Evolutionary conservation across 2,888 invertebrate species (phyloP), one percentile per base, ranked within the genome.

Genomic region (Eudemis profundana): DNA sequence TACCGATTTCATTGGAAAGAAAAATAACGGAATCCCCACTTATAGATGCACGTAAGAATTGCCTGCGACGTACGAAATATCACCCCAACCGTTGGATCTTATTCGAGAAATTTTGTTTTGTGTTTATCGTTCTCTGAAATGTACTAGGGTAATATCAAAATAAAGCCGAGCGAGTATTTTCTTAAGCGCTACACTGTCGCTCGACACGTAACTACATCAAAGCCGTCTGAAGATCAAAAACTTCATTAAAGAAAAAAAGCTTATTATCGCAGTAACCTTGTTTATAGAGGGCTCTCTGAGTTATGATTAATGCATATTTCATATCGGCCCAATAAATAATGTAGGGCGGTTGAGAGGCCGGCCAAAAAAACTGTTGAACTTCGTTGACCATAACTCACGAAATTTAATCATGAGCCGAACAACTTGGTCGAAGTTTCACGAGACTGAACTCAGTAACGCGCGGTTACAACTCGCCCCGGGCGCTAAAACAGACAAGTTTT

Each of bases 371-470:
- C 76, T 77, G 74, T 73, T 73, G 74, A 83, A 81, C 78, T 81
- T 75, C 72, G 72, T 75, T 81, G 80, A 82, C 84, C 81, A 82
- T 87, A 86, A 86, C 81, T 87, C 84, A 83, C 75, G 74, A 82
- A 87, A 87, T 88, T 86, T 86, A 88, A 89, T 87, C 85, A 87
- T 85, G 81, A 78, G 76, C 74, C 70, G 60, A 63, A 42, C 65
- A 59, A 65, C 54, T 69, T 70, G 71, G 73, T 72, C 72, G 73
- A 82, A 83, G 75, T 83, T 80, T 72, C 73, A 42, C 53, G 70
- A 74, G 70, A 66, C 74, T 69, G 68, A 69, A 66, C 59, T 60
- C 50, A 33, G 62, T 46, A 33, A 33, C 29, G 33, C 57, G 59
- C 33, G 59, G 64, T 60, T 51, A 60, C 51, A 59, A 19, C 57